Conservation (phyloP, 1,140 invertebrate species). For the Luehdorfia chinensis region DNA sequence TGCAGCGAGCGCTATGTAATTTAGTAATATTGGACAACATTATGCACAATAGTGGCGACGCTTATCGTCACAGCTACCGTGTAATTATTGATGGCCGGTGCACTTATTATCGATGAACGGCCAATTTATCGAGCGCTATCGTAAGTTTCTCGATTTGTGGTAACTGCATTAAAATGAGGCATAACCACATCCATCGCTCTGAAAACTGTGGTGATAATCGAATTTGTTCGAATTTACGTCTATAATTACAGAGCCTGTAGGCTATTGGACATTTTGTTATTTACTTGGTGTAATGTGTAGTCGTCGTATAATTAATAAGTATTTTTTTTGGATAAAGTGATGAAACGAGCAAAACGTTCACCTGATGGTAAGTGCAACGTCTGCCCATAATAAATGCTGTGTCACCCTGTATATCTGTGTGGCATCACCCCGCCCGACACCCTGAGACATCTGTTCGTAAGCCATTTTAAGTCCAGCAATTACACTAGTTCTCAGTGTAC, state of each 20-base stretch:
- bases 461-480: too few species aligned
- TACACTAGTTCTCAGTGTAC: too few species aligned
- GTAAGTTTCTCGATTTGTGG: slow-evolving; percentile 52
- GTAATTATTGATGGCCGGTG: slow-evolving; percentile 53
- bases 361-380: too few species aligned
- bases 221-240: slow-evolving; percentile 43
- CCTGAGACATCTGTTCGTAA: too few species aligned
- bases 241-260: slow-evolving; percentile 35
- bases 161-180: slow-evolving; percentile 58
- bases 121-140: slow-evolving; percentile 44
- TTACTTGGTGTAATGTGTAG: slow-evolving; percentile 15
- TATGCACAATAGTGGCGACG: slow-evolving; percentile 60
- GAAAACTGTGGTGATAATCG: slow-evolving; percentile 30
- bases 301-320: slow-evolving; percentile 11
- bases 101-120: slow-evolving; percentile 44
- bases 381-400: too few species aligned
- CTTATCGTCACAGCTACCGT: slow-evolving; percentile 53
- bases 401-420: too few species aligned
- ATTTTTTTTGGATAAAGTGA: too few species aligned
- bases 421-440: too few species aligned
- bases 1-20: slow-evolving; percentile 45
- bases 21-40: slow-evolving; percentile 60
- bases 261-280: slow-evolving; percentile 31
- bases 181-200: slow-evolving; percentile 44
- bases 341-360: too few species aligned